Conservation (phyloP, 2,797 vertebrate genomes). For the Sebastes taczanowskii region DNA sequence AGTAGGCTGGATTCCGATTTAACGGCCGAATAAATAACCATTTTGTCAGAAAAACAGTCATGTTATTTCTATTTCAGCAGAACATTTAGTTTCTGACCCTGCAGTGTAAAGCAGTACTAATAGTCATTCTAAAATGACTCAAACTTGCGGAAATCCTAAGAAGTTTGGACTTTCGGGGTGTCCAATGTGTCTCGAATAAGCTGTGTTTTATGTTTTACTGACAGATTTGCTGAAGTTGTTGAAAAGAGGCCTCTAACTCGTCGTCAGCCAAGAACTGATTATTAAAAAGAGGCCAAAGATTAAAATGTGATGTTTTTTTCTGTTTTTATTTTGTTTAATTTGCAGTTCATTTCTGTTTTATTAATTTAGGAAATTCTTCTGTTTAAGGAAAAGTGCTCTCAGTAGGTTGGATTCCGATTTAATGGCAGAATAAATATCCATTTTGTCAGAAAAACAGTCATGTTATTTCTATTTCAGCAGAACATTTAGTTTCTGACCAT, state of each 20-base stretch:
- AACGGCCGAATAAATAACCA: slow-evolving; percentile 23
- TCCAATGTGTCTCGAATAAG: slow-evolving; percentile 37
- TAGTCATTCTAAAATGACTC: slow-evolving; percentile 25
- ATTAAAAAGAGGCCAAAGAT: slow-evolving; percentile 43
- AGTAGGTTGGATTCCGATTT: slow-evolving; percentile 3
- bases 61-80: slow-evolving; percentile 3
- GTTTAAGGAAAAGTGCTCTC: not conserved
- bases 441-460: slow-evolving; percentile 23
- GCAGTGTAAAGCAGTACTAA: not conserved
- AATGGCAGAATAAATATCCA: slow-evolving; percentile 25
- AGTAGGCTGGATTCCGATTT: slow-evolving; percentile 3
- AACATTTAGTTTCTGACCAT: slow-evolving; percentile 34
- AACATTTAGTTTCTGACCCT: slow-evolving; percentile 22
- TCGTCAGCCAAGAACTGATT: slow-evolving; percentile 31
- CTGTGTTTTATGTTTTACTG: slow-evolving; percentile 37
- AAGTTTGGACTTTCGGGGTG: not conserved
- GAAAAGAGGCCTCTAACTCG: slow-evolving; percentile 32
- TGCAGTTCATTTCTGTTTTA: too few relatives aligned
- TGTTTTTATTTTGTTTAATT: slow-evolving; percentile 29
- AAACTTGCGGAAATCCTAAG: slow-evolving; percentile 22
- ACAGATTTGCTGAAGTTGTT: slow-evolving; percentile 53
- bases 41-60: slow-evolving; percentile 20
- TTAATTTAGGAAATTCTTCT: too few relatives aligned
- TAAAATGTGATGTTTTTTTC: slow-evolving; percentile 30
- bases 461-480: slow-evolving; percentile 3